phyloP scores from a whole-genome alignment of 1,140 invertebrate species.

The Phocides pigmalion region DNA sequence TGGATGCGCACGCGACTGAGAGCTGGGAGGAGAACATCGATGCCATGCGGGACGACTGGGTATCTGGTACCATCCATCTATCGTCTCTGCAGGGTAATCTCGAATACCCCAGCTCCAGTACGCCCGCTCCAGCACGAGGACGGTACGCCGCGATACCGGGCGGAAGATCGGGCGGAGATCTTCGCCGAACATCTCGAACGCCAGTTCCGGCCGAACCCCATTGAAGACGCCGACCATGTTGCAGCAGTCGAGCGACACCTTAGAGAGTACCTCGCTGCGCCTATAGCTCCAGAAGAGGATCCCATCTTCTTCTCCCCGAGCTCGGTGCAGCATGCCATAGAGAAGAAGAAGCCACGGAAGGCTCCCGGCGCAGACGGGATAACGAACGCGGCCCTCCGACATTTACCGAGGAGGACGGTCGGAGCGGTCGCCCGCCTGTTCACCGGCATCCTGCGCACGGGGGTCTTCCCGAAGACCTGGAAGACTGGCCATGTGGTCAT shows the following conservation, averaged over 20 bases:
- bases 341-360: neutral
- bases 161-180: conserved; percentile 38
- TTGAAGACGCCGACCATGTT: neutral
- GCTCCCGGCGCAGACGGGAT: conserved; percentile 4
- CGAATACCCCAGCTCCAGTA: conserved; percentile 5
- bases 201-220: conserved; percentile 39
- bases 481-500: conserved; percentile 48
- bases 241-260: conserved; percentile 2
- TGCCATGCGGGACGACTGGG: conserved; percentile 14
- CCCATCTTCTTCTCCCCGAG: conserved; percentile 33
- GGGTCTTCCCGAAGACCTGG: conserved; percentile 50
- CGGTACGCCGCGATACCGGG: conserved; percentile 33
- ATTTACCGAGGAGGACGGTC: neutral
- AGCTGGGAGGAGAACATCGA: conserved; percentile 7
- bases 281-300: conserved; percentile 34
- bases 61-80: neutral
- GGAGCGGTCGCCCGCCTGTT: conserved; percentile 7
- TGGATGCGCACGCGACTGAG: conserved; percentile 7
- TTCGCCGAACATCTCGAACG: conserved; percentile 38
- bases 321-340: conserved; percentile 14
- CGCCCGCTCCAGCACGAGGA: conserved; percentile 20
- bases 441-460: conserved; percentile 36
- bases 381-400: conserved; percentile 10
- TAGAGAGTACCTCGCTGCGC: conserved; percentile 5
- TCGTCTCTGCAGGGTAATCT: conserved; percentile 24